These are phyloP conservation scores for Rhodinocichla rosea DNA, from an alignment of 2,113 vertebrate species.

Conservation along the genomic window DNA sequence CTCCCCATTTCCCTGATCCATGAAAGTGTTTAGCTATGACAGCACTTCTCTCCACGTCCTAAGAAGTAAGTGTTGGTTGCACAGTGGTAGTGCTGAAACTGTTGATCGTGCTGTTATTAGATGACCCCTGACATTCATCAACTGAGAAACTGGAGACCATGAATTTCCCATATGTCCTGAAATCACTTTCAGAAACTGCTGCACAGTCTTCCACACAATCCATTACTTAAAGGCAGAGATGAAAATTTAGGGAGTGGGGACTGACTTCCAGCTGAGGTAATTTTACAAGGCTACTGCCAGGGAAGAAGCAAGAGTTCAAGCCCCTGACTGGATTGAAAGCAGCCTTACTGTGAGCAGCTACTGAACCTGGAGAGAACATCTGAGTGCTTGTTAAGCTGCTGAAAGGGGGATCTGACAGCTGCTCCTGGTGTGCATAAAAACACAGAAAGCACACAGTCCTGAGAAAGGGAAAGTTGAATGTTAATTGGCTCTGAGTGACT, in stretches of 20 bases:
- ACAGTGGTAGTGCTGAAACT: neutral
- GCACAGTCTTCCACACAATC: neutral
- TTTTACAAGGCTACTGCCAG: neutral
- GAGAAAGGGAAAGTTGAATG: accelerated
- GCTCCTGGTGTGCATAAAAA: neutral
- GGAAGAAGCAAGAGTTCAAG: neutral
- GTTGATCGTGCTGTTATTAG: accelerated
- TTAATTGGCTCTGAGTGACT: neutral
- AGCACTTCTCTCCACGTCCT: neutral
- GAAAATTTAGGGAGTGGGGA: neutral
- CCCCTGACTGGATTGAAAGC: neutral
- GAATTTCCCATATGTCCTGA: neutral
- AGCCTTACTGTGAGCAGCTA: neutral
- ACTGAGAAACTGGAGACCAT: neutral
- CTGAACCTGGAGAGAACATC: neutral
- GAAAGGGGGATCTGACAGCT: neutral
- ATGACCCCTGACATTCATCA: neutral
- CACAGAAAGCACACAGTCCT: accelerated
- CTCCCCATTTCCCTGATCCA: neutral
- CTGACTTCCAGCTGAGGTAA: neutral
- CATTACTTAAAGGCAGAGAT: neutral
- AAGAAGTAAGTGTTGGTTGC: neutral
- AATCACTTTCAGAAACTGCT: neutral
- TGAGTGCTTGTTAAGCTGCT: neutral
- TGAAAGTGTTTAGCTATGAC: neutral